Conservation (phyloP, 2,797 vertebrate species). For the Sebastes minor region DNA sequence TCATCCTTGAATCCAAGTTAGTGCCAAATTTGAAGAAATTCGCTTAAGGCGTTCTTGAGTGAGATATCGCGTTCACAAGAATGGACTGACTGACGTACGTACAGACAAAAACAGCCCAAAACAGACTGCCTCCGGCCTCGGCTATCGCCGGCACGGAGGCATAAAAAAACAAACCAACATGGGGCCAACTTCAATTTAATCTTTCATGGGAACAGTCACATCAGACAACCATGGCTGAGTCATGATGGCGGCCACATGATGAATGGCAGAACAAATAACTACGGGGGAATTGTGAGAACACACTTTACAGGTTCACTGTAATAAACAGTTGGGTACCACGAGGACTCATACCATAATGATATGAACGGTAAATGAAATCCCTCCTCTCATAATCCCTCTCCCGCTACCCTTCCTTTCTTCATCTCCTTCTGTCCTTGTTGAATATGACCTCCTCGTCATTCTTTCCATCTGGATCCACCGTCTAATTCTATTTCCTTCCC, state of each 20-base stretch:
- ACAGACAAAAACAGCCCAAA: no score
- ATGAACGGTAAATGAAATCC: background rate
- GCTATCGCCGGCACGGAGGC: no score
- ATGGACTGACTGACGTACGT: no score
- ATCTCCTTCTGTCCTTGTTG: background rate
- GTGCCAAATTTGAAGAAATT: no score
- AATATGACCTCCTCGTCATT: background rate
- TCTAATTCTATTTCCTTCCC: background rate
- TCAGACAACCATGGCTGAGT: background rate
- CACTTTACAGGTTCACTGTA: background rate
- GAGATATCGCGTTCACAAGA: no score
- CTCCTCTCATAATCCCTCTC: background rate
- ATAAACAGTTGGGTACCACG: background rate
- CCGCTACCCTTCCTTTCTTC: background rate
- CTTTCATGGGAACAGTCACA: background rate
- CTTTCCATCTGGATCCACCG: background rate
- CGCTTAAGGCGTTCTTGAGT: fast-evolving
- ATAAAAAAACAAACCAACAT: background rate
- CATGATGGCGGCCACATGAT: background rate
- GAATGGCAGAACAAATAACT: background rate
- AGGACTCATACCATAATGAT: background rate
- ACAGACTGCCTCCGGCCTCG: no score
- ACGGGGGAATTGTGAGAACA: background rate
- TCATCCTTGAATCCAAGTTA: no score
- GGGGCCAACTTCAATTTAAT: background rate